Percentiles rank a stretch among this genome's conserved stretches.
These are phyloP conservation scores for Petrophora chlorosata DNA, from an alignment of 2,888 invertebrate genomes.

Conservation along the genomic window DNA sequence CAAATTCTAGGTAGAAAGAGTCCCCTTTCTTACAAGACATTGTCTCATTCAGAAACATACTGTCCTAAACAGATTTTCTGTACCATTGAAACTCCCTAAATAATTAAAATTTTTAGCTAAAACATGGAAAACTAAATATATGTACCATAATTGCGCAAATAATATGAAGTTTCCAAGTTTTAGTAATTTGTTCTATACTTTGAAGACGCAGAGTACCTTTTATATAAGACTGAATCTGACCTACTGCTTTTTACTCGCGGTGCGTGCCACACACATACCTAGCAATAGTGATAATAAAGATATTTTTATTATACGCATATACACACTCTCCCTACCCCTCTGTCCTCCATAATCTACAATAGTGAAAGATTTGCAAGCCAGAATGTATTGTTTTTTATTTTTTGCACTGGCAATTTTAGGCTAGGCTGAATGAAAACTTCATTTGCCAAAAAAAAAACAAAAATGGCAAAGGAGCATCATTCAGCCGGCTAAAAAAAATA, in stretches of 20 bases:
- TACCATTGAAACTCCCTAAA: no score
- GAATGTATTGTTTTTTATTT: slow-evolving; percentile 56
- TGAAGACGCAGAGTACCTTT: slow-evolving; percentile 30
- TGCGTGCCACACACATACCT: slow-evolving; percentile 54
- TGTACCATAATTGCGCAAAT: no score
- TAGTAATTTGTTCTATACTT: slow-evolving; percentile 15
- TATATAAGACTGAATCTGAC: slow-evolving; percentile 74
- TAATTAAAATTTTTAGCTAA: no score
- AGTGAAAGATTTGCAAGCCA: slow-evolving; percentile 55
- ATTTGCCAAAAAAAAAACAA: neutral
- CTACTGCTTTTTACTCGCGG: slow-evolving; percentile 49
- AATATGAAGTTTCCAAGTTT: neutral
- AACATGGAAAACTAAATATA: no score
- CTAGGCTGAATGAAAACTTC: neutral
- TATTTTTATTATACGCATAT: slow-evolving; percentile 73
- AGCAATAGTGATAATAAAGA: slow-evolving; percentile 64
- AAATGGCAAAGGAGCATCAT: neutral
- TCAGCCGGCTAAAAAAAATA: neutral
- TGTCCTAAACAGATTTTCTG: no score
- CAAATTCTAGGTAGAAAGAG: no score
- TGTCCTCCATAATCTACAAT: slow-evolving; percentile 80
- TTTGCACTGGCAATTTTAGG: slow-evolving; percentile 6
- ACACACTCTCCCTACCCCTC: slow-evolving; percentile 54
- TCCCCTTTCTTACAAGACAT: no score
- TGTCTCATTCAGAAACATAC: no score